These are phyloP conservation scores for Notocelia uddmanniana DNA, from an alignment of 2,888 invertebrate genomes.

Conservation along the genomic window DNA sequence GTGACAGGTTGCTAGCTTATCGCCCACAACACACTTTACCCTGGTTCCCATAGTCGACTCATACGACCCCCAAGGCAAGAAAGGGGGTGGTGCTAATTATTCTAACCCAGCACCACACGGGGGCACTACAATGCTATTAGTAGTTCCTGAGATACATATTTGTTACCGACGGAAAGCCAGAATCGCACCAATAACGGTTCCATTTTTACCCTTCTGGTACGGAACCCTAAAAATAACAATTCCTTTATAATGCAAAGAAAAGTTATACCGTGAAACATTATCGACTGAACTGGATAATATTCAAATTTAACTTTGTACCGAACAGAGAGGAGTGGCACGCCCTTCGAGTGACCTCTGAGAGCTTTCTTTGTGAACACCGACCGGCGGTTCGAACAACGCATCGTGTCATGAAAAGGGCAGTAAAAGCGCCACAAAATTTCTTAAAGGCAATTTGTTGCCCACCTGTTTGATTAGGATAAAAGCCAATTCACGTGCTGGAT, in stretches of 20 bases:
- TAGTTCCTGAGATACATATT: too few species aligned
- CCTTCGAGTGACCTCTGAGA: constrained; percentile 50
- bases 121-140: too few species aligned
- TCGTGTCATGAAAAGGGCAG: constrained; percentile 40
- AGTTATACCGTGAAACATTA: constrained; percentile 14
- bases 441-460: constrained; percentile 39
- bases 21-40: too few species aligned
- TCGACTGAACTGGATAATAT: constrained; percentile 39
- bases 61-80: too few species aligned
- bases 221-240: neutral
- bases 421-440: constrained; percentile 47
- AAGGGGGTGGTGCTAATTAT: too few species aligned
- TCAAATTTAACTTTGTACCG: constrained; percentile 42
- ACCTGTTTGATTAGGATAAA: constrained; percentile 64
- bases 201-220: too few species aligned
- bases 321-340: constrained; percentile 34
- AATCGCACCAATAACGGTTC: too few species aligned
- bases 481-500: constrained; percentile 51
- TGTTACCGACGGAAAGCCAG: too few species aligned
- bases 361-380: constrained; percentile 47
- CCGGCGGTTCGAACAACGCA: constrained; percentile 43
- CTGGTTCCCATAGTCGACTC: too few species aligned
- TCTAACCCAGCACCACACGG: too few species aligned
- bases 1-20: too few species aligned
- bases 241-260: neutral